Conservation (phyloP, 1,140 invertebrate species). For the Drosophila takahashii region DNA sequence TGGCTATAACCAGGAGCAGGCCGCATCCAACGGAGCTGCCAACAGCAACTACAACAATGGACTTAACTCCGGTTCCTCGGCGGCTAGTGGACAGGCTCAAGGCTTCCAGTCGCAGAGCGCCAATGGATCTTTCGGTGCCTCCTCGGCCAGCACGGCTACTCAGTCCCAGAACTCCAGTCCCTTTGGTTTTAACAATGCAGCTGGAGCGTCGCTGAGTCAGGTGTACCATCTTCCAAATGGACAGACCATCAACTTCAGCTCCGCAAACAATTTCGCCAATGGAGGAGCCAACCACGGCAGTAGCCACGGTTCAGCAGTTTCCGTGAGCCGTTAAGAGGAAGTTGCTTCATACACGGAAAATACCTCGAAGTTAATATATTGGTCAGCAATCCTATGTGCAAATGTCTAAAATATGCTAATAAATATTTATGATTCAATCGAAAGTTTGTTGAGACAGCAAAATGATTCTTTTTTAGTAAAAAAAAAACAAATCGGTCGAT, state of each 20-base stretch:
- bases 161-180: constrained; percentile 71
- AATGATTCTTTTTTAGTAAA: no score
- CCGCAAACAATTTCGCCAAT: constrained; percentile 82
- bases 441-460: not conserved
- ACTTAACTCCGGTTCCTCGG: constrained; percentile 56
- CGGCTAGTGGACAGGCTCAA: constrained; percentile 71
- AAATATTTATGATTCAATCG: constrained; percentile 37
- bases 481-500: no score
- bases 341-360: not conserved
- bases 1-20: constrained; percentile 71
- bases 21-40: constrained; percentile 69
- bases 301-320: constrained; percentile 71
- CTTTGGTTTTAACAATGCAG: constrained; percentile 73
- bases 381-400: constrained; percentile 3
- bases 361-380: not conserved
- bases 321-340: constrained; percentile 54
- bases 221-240: constrained; percentile 81
- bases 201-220: constrained; percentile 77
- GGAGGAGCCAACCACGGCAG: constrained; percentile 70
- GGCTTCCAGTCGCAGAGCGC: constrained; percentile 72
- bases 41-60: constrained; percentile 54
- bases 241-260: constrained; percentile 80
- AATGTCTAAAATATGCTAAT: constrained; percentile 29
- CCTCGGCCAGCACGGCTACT: constrained; percentile 78
- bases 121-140: constrained; percentile 77